A percentile compares a stretch with the other conserved stretches of the same genome.
These are phyloP conservation scores for Enteromius unitaeniatus DNA, from an alignment of 2,797 vertebrate species.

Conservation along the genomic window DNA sequence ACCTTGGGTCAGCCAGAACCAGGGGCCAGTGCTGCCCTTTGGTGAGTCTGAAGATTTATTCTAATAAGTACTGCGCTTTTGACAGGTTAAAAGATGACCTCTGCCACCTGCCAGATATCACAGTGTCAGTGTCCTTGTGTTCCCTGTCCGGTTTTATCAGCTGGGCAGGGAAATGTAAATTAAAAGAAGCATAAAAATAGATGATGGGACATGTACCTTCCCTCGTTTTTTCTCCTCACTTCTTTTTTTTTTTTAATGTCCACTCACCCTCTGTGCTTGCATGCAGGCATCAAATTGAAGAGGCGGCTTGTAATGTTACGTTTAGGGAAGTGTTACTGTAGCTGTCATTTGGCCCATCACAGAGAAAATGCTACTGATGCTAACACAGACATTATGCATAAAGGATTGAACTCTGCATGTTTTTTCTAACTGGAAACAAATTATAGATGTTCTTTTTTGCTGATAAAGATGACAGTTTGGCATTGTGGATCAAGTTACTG, in stretches of 20 bases:
- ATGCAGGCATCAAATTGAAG: constrained; percentile 52
- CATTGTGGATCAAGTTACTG: constrained; percentile 65
- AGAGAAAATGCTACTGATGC: background rate
- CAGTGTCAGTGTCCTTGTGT: constrained; percentile 83
- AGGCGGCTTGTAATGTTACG: constrained; percentile 53
- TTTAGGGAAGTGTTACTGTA: constrained; percentile 56
- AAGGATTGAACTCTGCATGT: constrained; percentile 43
- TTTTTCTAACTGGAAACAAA: constrained; percentile 33
- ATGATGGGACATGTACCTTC: constrained; percentile 83
- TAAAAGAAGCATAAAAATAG: constrained; percentile 84
- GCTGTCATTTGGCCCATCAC: constrained; percentile 51
- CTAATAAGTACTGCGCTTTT: constrained; percentile 84
- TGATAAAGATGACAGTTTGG: constrained; percentile 57
- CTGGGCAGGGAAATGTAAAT: constrained; percentile 84
- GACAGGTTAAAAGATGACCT: constrained; percentile 85
- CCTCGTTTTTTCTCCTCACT: constrained; percentile 16
- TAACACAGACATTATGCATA: constrained; percentile 43
- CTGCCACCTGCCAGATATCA: constrained; percentile 74
- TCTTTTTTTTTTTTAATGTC: background rate
- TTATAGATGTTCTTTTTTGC: constrained; percentile 28
- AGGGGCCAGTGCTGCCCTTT: constrained; percentile 79
- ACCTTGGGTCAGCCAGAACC: constrained; percentile 75
- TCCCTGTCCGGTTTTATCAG: constrained; percentile 82
- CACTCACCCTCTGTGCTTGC: constrained; percentile 16
- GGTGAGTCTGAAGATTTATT: constrained; percentile 84